Evolutionary conservation across 37 sponge, comb jelly and placozoan species (phyloP).

Genomic region (Lycopodina hypogea): DNA sequence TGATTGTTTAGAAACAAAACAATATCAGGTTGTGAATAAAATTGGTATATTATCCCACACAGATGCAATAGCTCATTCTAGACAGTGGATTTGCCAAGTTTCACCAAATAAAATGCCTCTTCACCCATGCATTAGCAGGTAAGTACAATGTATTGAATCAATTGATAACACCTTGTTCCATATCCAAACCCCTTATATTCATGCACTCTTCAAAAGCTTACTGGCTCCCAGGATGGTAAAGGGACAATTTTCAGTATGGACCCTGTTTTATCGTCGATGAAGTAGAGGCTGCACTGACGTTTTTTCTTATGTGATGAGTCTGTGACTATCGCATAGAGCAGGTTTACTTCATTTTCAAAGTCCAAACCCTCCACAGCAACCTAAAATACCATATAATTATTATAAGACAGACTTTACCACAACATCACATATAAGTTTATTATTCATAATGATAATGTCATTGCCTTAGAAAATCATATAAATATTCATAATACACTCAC

Average conservation of each 20-base stretch:
- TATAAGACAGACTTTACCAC: background rate
- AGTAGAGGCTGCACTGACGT: conserved; percentile 33
- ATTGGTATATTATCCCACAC: too few species aligned
- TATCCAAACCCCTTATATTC: too few species aligned
- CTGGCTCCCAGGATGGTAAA: conserved; percentile 60
- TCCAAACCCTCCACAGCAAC: conserved; percentile 62
- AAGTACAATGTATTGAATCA: too few species aligned
- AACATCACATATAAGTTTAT: background rate
- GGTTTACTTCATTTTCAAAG: conserved; percentile 72
- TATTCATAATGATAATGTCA: background rate
- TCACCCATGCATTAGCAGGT: too few species aligned
- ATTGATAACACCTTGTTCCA: too few species aligned
- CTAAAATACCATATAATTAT: conserved; percentile 23
- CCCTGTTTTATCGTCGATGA: conserved; percentile 64
- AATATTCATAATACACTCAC: background rate
- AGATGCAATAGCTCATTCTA: too few species aligned
- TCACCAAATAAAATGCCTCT: too few species aligned
- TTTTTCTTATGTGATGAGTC: background rate
- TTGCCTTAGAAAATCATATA: too few species aligned
- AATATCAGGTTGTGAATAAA: too few species aligned
- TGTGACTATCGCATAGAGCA: conserved; percentile 65
- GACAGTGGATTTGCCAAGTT: too few species aligned
- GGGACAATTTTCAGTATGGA: conserved; percentile 33
- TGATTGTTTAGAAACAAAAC: too few species aligned
- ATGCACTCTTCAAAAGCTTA: conserved; percentile 10